A percentile compares a stretch with the other conserved stretches of the same genome.
Conservation (phyloP, 2,888 invertebrate species). For the Campaea margaritaria region DNA sequence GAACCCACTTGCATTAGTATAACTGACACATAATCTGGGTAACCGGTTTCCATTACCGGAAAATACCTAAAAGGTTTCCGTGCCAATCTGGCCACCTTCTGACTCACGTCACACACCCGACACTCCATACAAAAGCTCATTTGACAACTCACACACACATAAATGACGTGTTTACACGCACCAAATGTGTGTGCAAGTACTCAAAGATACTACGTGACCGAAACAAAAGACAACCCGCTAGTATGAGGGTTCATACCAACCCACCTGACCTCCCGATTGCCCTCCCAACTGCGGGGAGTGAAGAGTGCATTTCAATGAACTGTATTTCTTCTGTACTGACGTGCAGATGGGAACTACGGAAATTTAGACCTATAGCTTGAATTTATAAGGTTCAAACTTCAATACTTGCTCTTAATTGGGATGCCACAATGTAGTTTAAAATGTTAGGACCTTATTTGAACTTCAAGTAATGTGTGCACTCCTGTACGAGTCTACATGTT, state of each 20-base stretch:
- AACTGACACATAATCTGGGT: background rate
- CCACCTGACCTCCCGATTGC: too few species aligned
- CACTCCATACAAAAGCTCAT: too few species aligned
- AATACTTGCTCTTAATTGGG: slow-evolving; percentile 3
- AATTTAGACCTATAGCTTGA: background rate
- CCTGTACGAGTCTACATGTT: background rate
- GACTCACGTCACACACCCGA: too few species aligned
- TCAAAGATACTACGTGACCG: too few species aligned
- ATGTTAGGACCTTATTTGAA: slow-evolving; percentile 14
- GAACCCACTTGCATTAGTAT: slow-evolving; percentile 2
- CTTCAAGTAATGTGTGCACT: background rate
- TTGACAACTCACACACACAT: too few species aligned
- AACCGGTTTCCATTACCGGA: slow-evolving; percentile 37
- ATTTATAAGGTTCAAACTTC: background rate
- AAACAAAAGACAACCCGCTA: too few species aligned
- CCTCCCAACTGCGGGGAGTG: too few species aligned
- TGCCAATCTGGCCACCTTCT: slow-evolving; percentile 10
- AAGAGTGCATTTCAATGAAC: too few species aligned
- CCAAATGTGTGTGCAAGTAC: too few species aligned
- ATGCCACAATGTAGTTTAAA: slow-evolving; percentile 20
- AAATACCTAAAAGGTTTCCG: slow-evolving; percentile 31
- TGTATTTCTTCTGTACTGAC: too few species aligned
- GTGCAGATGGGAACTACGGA: background rate
- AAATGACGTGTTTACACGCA: too few species aligned
- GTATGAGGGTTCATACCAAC: too few species aligned